Percentiles rank a stretch among this genome's conserved stretches.
These are phyloP conservation scores for Bugula neritina DNA, from an alignment of 2,888 invertebrate genomes.

Conservation along the genomic window DNA sequence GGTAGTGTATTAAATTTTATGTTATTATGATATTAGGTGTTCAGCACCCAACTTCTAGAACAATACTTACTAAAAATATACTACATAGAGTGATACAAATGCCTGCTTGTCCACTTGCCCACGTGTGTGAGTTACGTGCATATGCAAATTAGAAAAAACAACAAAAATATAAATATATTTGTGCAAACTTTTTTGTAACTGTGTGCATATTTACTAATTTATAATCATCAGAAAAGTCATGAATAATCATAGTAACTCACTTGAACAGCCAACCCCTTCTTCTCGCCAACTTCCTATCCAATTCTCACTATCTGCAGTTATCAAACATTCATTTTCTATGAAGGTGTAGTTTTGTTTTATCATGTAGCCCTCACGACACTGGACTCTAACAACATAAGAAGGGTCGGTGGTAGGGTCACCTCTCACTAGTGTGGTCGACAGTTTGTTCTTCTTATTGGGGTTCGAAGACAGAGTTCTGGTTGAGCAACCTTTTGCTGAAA, in stretches of 20 bases:
- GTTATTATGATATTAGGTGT: too few relatives aligned
- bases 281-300: not conserved
- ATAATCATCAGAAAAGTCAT: too few relatives aligned
- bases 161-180: not conserved
- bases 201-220: too few relatives aligned
- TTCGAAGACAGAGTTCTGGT: not conserved
- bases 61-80: too few relatives aligned
- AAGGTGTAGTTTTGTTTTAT: not conserved
- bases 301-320: not conserved
- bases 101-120: too few relatives aligned
- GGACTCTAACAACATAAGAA: not conserved
- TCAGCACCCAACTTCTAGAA: too few relatives aligned
- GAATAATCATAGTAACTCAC: too few relatives aligned
- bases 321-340: not conserved
- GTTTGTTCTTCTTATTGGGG: not conserved
- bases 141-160: not conserved
- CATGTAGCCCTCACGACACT: constrained; percentile 6
- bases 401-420: not conserved
- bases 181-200: not conserved
- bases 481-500: not conserved
- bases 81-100: too few relatives aligned
- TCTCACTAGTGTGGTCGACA: not conserved
- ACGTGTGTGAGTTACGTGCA: too few relatives aligned
- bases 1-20: too few relatives aligned
- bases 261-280: not conserved